Conservation (phyloP, 2,888 invertebrate species). For the Stenotaenia linearis region DNA sequence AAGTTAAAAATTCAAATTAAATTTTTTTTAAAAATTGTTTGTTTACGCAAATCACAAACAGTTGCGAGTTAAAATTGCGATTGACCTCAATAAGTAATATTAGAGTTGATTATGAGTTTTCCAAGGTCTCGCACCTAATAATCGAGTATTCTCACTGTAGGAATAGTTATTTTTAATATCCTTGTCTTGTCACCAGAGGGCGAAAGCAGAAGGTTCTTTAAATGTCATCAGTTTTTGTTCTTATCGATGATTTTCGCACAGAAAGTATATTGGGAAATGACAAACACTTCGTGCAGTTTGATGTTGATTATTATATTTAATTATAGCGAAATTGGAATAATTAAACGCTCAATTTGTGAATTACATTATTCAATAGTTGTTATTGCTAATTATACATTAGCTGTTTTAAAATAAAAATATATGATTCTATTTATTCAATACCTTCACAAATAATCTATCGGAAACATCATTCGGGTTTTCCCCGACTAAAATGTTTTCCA, state of each 20-base stretch:
- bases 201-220: neutral
- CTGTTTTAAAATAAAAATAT: too few relatives aligned
- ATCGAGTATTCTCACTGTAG: neutral
- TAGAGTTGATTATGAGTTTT: neutral
- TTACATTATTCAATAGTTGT: neutral
- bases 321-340: neutral
- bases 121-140: neutral
- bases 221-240: neutral
- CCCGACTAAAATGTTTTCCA: slow-evolving; percentile 53
- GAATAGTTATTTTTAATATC: neutral
- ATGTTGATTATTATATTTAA: neutral
- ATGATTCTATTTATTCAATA: slow-evolving; percentile 41
- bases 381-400: too few relatives aligned
- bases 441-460: slow-evolving; percentile 53
- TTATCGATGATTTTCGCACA: neutral
- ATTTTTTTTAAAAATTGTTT: neutral
- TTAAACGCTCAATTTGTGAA: neutral
- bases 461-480: slow-evolving; percentile 50
- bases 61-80: neutral
- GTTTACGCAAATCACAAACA: neutral
- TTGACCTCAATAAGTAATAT: neutral
- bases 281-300: neutral
- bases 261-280: neutral
- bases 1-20: neutral
- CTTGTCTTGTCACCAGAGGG: neutral